Conservation (phyloP, 2,888 invertebrate species). For the Zele albiditarsus region DNA sequence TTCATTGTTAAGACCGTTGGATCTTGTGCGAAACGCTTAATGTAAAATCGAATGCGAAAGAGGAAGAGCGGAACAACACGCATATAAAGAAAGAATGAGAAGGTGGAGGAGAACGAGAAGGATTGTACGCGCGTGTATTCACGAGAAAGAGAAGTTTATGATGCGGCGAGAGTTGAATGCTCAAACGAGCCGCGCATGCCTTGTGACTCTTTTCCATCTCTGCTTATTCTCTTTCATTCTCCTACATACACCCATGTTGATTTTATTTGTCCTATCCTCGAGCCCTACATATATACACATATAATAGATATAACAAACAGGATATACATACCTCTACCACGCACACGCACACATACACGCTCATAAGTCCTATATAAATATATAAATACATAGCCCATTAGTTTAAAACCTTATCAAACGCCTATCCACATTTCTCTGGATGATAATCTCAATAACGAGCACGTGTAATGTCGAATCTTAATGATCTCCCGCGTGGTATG, state of each 20-base stretch:
- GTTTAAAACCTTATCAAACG: conserved; percentile 11
- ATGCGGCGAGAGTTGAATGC: conserved; percentile 67
- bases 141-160: conserved; percentile 66
- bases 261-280: conserved; percentile 12
- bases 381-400: conserved; percentile 16
- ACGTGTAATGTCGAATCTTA: conserved; percentile 23
- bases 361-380: background rate
- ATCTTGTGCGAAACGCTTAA: background rate
- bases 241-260: background rate
- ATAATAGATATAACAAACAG: background rate
- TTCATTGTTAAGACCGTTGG: background rate
- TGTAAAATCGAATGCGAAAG: background rate
- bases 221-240: conserved; percentile 21
- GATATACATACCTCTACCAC: background rate
- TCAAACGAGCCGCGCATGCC: conserved; percentile 66
- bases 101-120: conserved; percentile 10
- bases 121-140: conserved; percentile 49
- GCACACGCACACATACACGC: background rate
- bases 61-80: background rate
- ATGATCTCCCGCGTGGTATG: conserved; percentile 16
- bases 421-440: conserved; percentile 13
- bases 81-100: background rate
- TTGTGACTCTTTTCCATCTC: conserved; percentile 44
- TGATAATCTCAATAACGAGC: conserved; percentile 19
- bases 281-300: conserved; percentile 1